Base-by-base conservation (phyloP, 2,888 invertebrate genomes). In the Habrosyne pyritoides region DNA sequence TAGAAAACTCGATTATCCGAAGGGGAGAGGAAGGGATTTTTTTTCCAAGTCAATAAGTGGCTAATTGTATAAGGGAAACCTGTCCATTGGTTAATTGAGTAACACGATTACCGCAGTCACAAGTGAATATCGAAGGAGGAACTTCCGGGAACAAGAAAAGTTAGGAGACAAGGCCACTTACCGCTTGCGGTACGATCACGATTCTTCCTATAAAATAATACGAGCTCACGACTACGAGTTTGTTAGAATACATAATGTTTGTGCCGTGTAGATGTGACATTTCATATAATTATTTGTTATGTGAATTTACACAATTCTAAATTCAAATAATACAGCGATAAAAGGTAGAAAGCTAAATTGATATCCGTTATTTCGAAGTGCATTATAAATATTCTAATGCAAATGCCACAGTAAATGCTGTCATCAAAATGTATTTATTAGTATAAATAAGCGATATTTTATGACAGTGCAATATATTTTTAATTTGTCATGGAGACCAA, bases 21-120 rank as follows among this genome's bases (percentile, higher is more conserved):
- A 73, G 61, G 64, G 54, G 55, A 57, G 54, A 59, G 53, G 64
- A 64, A 61, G 59, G 59, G 60, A 51, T 67, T 75, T 78, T 77
- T 79, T 78, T 74, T 33, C 71, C 73, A 73, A 80, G 79, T 78
- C 81, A 85, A 79, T 83, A 83, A 84, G 81, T 75, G 72, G 78
- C 75, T 86, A 87, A 89, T 89, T 85, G 83, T 83, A 81, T 84
- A 81, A 87, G 81, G 79, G 68, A 80, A 79, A 81, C 79, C 83
- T 86, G 86, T 88, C 84, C 83, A 80, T 83, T 81, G 85, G 85
- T 83, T 87, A 83, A 86, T 86, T 80, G 77, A 79, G 76, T 85
- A 88, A 87, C 81, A 77, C 80, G 81, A 84, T 89, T 89, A 85
- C 82, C 67, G 69, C 73, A 71, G 70, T 72, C 77, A 73, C 78